Conservation (phyloP, 2,113 vertebrate genomes). For the Passer montanus region DNA sequence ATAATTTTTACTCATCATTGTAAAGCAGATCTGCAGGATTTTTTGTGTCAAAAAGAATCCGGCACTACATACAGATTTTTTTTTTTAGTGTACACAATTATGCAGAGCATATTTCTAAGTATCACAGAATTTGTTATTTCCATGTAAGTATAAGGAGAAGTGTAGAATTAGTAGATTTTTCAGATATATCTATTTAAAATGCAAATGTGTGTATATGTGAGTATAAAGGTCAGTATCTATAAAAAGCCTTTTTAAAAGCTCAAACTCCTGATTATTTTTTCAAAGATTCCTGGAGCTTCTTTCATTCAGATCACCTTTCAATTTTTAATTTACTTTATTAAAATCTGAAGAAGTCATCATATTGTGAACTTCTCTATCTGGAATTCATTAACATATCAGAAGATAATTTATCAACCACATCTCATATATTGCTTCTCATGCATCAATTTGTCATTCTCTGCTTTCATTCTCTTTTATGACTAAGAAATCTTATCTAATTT, state of each 20-base stretch:
- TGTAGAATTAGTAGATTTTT: not conserved
- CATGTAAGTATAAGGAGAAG: not conserved
- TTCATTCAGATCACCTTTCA: slow-evolving; percentile 46
- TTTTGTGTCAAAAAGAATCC: not conserved
- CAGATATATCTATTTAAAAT: not conserved
- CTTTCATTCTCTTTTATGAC: slow-evolving; percentile 30
- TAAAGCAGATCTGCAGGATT: not conserved
- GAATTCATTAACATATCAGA: slow-evolving; percentile 65
- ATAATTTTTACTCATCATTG: not conserved
- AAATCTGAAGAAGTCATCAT: slow-evolving; percentile 44
- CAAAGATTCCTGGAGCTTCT: slow-evolving; percentile 9
- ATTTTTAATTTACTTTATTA: slow-evolving; percentile 62
- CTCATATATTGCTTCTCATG: slow-evolving; percentile 56
- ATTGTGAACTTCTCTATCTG: slow-evolving; percentile 32
- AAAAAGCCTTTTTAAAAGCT: slow-evolving; percentile 30
- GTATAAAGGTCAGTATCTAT: not conserved
- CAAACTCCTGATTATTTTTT: slow-evolving; percentile 38
- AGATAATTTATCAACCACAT: slow-evolving; percentile 59
- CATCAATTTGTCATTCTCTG: slow-evolving; percentile 41
- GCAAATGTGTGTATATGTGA: not conserved
- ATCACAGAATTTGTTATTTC: not conserved
- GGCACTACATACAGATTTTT: not conserved
- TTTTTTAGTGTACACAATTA: not conserved
- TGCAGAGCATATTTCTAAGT: not conserved
- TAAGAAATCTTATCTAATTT: slow-evolving; percentile 13